A percentile compares a stretch with the other conserved stretches of the same genome.
These are phyloP conservation scores for Linurgus olivaceus DNA, from an alignment of 2,797 vertebrate genomes.

Conservation along the genomic window DNA sequence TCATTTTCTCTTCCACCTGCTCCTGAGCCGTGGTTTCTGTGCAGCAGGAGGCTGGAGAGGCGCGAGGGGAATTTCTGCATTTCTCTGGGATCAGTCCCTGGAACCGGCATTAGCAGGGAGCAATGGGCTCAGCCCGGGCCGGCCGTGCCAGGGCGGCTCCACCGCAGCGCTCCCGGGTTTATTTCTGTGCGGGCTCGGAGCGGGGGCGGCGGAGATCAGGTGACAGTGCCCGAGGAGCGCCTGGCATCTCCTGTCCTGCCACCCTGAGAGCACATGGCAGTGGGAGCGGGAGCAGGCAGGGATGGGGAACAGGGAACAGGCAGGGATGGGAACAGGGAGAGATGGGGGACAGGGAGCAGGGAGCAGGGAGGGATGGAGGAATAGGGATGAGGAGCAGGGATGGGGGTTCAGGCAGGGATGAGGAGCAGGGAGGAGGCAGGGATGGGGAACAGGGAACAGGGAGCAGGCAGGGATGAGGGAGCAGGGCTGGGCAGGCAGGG, in stretches of 20 bases:
- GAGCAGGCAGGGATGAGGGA: not conserved
- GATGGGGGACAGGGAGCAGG: not conserved
- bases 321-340: not conserved
- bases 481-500: fast-evolving
- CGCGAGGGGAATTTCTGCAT: not conserved
- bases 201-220: conserved; percentile 5
- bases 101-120: not conserved
- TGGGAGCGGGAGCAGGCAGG: not conserved
- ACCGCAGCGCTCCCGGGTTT: not conserved
- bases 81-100: not conserved
- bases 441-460: too few species aligned
- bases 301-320: not conserved
- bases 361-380: too few species aligned
- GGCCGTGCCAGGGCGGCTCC: not conserved
- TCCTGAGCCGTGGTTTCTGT: not conserved
- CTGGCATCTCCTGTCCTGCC: not conserved
- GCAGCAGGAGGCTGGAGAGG: not conserved
- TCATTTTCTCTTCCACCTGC: not conserved
- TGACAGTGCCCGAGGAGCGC: not conserved
- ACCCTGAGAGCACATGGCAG: not conserved
- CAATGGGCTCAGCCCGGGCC: not conserved
- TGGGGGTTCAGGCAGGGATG: too few species aligned
- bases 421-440: too few species aligned
- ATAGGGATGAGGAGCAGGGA: too few species aligned
- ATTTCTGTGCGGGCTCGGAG: conserved; percentile 23